These are phyloP conservation scores for Lasioglossum leucozonium DNA, from an alignment of 2,888 invertebrate genomes.

Conservation along the genomic window DNA sequence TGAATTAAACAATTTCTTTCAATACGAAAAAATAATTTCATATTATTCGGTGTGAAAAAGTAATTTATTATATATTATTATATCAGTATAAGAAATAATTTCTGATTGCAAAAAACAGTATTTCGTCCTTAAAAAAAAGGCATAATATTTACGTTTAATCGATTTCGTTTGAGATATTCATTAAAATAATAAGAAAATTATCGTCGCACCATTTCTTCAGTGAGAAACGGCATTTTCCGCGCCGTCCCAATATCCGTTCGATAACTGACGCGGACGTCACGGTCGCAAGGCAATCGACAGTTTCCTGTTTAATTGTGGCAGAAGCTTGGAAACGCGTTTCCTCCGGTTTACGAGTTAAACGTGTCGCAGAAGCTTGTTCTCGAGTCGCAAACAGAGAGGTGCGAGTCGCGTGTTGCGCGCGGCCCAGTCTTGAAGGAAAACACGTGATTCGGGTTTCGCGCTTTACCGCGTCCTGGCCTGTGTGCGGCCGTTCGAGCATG, in stretches of 20 bases:
- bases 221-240: no score
- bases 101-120: no score
- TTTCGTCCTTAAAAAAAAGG: no score
- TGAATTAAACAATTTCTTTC: no score
- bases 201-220: no score
- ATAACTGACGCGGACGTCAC: neutral
- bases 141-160: no score
- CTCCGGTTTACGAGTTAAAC: conserved; percentile 45
- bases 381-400: conserved; percentile 44
- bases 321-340: conserved; percentile 36
- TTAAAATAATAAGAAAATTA: no score
- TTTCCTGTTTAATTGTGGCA: conserved; percentile 52
- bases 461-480: conserved; percentile 13
- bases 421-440: conserved; percentile 58
- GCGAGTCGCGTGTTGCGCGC: conserved; percentile 62
- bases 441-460: conserved; percentile 67
- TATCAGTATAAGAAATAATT: no score
- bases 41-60: no score
- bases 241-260: neutral
- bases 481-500: conserved; percentile 6
- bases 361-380: conserved; percentile 49
- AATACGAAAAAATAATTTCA: no score
- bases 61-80: no score
- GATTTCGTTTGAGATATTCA: no score
- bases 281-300: conserved; percentile 29